phyloP scores from a whole-genome alignment of 2,113 vertebrate species.

The Triplophysa tibetana region DNA sequence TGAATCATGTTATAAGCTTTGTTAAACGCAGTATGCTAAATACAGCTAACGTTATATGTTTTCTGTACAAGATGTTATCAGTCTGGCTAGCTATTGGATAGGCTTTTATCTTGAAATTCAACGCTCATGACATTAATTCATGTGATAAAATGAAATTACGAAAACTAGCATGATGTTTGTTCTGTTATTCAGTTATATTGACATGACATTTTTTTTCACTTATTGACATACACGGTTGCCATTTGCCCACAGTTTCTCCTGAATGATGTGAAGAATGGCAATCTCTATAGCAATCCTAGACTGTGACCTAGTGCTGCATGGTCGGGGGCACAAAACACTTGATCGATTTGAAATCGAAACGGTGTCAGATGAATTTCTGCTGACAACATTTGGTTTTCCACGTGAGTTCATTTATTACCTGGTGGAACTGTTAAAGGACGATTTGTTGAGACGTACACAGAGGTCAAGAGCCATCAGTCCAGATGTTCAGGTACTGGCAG shows the following conservation, averaged over 20 bases:
- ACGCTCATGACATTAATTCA: neutral
- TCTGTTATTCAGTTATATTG: neutral
- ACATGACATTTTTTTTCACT: neutral
- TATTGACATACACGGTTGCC: neutral
- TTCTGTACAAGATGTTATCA: neutral
- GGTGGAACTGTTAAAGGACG: slow-evolving; percentile 84
- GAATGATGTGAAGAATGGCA: slow-evolving; percentile 75
- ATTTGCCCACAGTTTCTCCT: neutral
- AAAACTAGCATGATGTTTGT: neutral
- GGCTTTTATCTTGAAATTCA: neutral
- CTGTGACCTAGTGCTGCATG: slow-evolving; percentile 93
- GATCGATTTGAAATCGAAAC: slow-evolving; percentile 92
- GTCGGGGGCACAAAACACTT: slow-evolving; percentile 88
- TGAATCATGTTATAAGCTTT: neutral
- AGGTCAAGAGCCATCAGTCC: slow-evolving; percentile 94
- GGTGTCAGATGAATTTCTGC: slow-evolving; percentile 85
- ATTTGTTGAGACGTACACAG: slow-evolving; percentile 86
- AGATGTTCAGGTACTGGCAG: slow-evolving; percentile 93
- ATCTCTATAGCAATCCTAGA: slow-evolving; percentile 88
- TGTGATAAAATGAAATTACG: neutral
- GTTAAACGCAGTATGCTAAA: neutral
- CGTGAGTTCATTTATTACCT: slow-evolving; percentile 91
- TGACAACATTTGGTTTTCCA: slow-evolving; percentile 89
- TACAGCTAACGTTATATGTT: neutral
- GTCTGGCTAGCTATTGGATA: no score